Evolutionary conservation across 2,888 invertebrate species (phyloP).

Genomic region (Plemyria rubiginata): DNA sequence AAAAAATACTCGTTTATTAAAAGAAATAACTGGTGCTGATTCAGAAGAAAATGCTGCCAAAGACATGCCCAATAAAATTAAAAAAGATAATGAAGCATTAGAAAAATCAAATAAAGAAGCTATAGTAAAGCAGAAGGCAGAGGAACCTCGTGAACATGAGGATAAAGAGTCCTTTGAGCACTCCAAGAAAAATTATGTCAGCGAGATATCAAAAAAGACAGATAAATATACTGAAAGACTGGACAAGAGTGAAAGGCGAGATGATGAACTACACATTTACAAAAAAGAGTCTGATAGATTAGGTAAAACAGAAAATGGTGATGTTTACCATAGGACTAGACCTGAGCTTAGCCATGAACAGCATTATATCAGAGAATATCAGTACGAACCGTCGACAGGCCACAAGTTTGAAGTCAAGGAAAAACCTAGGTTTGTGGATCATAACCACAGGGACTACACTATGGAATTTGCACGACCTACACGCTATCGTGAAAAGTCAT

Average conservation of each 20-base stretch:
- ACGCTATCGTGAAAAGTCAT: constrained; percentile 58
- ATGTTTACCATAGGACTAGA: constrained; percentile 1
- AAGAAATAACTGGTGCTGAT: constrained; percentile 22
- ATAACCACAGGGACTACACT: constrained; percentile 61
- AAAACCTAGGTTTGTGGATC: constrained; percentile 56
- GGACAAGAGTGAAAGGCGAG: constrained; percentile 20
- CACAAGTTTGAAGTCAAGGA: constrained; percentile 40
- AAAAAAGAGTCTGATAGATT: constrained; percentile 16
- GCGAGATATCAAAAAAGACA: constrained; percentile 3
- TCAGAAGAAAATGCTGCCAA: constrained; percentile 27
- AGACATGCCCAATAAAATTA: constrained; percentile 6
- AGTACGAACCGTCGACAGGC: constrained; percentile 50
- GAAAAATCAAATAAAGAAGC: constrained; percentile 15
- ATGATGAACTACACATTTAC: constrained; percentile 21
- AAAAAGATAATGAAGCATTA: constrained; percentile 8
- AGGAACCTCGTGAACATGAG: not conserved
- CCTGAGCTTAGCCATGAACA: constrained; percentile 34
- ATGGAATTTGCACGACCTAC: constrained; percentile 66
- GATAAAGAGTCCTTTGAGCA: not conserved
- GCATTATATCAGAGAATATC: constrained; percentile 55
- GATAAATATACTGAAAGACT: constrained; percentile 21
- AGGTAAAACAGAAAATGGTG: constrained; percentile 19
- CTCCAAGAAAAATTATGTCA: constrained; percentile 2
- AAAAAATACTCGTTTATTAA: not conserved
- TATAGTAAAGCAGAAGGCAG: not conserved